These are phyloP conservation scores for Solea solea DNA, from an alignment of 2,113 vertebrate genomes.

Conservation along the genomic window DNA sequence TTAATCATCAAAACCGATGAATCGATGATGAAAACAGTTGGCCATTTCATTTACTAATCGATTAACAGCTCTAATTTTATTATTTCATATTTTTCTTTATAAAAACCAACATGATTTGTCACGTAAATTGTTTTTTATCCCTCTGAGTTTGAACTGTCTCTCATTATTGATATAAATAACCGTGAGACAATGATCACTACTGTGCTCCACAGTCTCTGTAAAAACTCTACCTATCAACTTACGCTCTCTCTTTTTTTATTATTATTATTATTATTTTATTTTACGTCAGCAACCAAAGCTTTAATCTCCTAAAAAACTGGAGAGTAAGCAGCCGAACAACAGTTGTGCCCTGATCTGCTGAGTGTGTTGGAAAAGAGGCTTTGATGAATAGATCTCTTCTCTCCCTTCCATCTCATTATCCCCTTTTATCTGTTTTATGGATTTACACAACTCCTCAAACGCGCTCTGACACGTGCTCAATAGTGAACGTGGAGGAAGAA, in stretches of 20 bases:
- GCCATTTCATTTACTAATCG: no score
- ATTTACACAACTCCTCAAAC: constrained; percentile 72
- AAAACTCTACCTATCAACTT: constrained; percentile 28
- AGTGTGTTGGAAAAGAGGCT: constrained; percentile 76
- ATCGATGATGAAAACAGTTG: no score
- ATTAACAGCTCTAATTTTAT: no score
- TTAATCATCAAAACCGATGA: no score
- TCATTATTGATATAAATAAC: no score
- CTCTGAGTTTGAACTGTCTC: no score
- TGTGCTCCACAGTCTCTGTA: constrained; percentile 20
- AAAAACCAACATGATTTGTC: no score
- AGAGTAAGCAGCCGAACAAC: constrained; percentile 60
- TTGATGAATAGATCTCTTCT: constrained; percentile 77
- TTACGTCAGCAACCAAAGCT: constrained; percentile 59
- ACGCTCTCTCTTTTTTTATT: no score
- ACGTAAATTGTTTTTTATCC: no score
- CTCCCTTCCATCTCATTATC: constrained; percentile 77
- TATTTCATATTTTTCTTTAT: no score
- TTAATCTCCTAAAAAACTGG: constrained; percentile 67
- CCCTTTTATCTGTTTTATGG: constrained; percentile 74
- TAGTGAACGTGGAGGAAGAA: constrained; percentile 43
- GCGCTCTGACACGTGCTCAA: constrained; percentile 55
- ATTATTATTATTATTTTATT: constrained; percentile 17
- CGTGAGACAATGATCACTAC: no score
- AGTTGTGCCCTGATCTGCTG: constrained; percentile 64